A percentile compares a stretch with the other conserved stretches of the same genome.
These are phyloP conservation scores for Drosophila persimilis DNA, from an alignment of 1,140 invertebrate genomes.

Conservation along the genomic window DNA sequence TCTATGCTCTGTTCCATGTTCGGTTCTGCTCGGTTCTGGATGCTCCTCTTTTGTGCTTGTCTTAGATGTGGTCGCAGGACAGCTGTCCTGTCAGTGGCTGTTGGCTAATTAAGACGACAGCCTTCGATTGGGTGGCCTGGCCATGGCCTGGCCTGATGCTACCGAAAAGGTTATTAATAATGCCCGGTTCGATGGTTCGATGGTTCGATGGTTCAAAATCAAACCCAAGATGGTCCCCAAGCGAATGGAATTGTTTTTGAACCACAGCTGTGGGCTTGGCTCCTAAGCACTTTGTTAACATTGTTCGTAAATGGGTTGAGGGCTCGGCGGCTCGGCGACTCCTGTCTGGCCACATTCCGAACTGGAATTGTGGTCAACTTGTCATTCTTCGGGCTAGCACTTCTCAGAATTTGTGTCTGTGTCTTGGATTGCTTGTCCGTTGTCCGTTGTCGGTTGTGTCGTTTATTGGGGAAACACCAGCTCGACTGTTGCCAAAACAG, in stretches of 20 bases:
- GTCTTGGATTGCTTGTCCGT: neutral
- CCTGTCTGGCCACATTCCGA: constrained; percentile 55
- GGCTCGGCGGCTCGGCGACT: constrained; percentile 9
- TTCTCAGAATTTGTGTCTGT: neutral
- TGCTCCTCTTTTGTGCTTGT: neutral
- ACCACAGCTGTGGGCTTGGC: neutral
- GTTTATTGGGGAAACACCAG: constrained; percentile 50
- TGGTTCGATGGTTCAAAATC: constrained; percentile 12
- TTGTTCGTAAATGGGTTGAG: constrained; percentile 19
- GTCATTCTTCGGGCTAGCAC: constrained; percentile 27
- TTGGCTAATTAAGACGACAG: constrained; percentile 60
- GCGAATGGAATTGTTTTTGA: constrained; percentile 47
- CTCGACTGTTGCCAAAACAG: constrained; percentile 61
- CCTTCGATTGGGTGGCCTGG: constrained; percentile 32
- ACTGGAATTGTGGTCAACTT: constrained; percentile 72
- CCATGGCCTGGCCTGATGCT: neutral
- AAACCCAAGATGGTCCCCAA: constrained; percentile 7
- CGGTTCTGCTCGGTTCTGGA: constrained; percentile 2
- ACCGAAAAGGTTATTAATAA: constrained; percentile 64
- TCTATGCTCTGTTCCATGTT: constrained; percentile 17
- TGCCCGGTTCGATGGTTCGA: constrained; percentile 14
- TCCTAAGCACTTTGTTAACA: constrained; percentile 55
- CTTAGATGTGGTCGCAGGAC: constrained; percentile 44
- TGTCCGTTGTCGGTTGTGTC: constrained; percentile 13
- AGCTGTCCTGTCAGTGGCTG: constrained; percentile 51